Evolutionary conservation across 2,113 vertebrate genomes (phyloP).

Genomic region (Eulemur rufifrons): DNA sequence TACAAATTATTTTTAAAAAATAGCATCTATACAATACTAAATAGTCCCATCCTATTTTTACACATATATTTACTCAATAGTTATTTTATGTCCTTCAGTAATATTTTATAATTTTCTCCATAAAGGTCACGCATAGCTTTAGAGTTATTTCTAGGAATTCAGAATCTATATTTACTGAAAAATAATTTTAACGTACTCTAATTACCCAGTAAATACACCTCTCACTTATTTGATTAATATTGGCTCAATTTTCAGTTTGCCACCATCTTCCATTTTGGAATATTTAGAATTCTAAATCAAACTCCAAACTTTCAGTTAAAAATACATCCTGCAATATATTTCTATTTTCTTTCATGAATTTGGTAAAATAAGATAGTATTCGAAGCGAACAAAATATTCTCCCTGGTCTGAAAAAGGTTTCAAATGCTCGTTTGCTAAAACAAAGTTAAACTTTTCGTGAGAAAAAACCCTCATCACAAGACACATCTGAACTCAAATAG

Average conservation of each 20-base stretch:
- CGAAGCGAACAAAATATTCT: background rate
- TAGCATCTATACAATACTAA: background rate
- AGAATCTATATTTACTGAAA: background rate
- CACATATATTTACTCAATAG: background rate
- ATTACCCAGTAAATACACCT: background rate
- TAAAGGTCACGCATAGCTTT: background rate
- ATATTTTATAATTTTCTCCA: slow-evolving; percentile 30
- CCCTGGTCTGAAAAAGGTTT: background rate
- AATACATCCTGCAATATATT: background rate
- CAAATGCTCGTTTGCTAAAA: background rate
- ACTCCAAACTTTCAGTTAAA: slow-evolving; percentile 12
- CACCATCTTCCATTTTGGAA: background rate
- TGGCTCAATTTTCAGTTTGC: background rate
- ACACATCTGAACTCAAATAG: background rate
- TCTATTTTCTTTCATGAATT: background rate
- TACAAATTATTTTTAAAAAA: background rate
- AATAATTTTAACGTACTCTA: background rate
- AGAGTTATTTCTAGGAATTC: slow-evolving; percentile 20
- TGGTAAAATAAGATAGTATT: background rate
- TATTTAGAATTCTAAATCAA: slow-evolving; percentile 20
- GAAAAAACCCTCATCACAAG: background rate
- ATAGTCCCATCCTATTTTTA: background rate
- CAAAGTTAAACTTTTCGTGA: background rate
- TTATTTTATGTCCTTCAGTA: background rate
- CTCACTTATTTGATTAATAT: background rate